Base-by-base conservation (phyloP, 2,797 vertebrate species). In the Hippopotamyrus pictus region DNA sequence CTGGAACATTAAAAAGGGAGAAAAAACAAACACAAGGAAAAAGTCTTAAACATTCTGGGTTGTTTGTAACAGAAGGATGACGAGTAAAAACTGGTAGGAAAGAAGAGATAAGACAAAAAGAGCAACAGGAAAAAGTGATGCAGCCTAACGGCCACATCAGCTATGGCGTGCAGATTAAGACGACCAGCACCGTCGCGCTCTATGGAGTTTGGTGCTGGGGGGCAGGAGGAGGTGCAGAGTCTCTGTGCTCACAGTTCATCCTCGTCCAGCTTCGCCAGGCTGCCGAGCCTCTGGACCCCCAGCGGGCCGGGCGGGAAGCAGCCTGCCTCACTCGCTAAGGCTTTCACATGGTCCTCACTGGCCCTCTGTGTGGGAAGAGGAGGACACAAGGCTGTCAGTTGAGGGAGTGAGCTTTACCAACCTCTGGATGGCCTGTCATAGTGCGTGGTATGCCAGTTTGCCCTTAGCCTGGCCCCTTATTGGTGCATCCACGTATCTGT, bases 231-330 rank as follows among this genome's bases (percentile, higher is more conserved):
- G 59, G 44, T 22, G 88, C 87, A 89, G 65, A 54, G 89, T 88
- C 65, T 51, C n/a, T 91, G 91, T 90, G 92, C 93, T 97, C 95
- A 98, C 93, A 97, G 95, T 93, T 98, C 97, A 22, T 98, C 97
- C 93, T 98, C 97, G 0, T 95, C 95, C 53, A 98, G 95, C 94
- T 97, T 97, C 91, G 97, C 95, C 89, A 97, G 95, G 94, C 96
- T 97, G 93, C 97, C 97, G 83, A 95, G 93, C 33, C 95, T 94
- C 53, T 95, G 94, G 91, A 94, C 94, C 48, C 93, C 93, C 1
- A 90, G 94, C 22, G 92, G 91, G 33, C 92, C 92, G 17, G 93
- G 88, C 76, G 89, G 90, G 88, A 93, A 93, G 91, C 65, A 91
- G 19, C 92, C 94, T n/a, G 87, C 89, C 11, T 96, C 95, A 53